Conservation (phyloP, 2,797 vertebrate species). For the Dermochelys coriacea region DNA sequence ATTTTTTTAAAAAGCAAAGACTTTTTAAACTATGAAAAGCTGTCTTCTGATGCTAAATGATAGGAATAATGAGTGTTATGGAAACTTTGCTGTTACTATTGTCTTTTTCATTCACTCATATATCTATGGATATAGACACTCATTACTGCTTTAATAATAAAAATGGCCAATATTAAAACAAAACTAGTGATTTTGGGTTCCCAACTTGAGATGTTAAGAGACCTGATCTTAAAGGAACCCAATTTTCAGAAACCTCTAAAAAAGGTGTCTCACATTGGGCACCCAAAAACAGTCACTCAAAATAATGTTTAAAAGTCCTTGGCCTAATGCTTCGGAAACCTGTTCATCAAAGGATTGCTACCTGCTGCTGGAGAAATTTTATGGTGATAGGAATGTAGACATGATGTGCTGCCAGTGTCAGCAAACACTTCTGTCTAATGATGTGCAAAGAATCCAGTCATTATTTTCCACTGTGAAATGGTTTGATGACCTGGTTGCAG, state of each 20-base stretch:
- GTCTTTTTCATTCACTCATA: neutral
- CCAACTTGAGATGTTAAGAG: neutral
- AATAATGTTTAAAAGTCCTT: neutral
- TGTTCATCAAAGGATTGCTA: neutral
- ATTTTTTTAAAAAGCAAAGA: neutral
- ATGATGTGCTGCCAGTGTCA: rapidly evolving
- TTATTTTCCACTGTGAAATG: neutral
- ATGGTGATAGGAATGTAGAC: rapidly evolving
- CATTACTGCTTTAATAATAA: neutral
- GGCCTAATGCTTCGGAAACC: neutral
- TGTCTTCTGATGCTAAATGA: neutral
- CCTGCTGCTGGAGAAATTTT: neutral
- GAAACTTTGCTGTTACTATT: neutral
- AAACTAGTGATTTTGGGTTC: neutral
- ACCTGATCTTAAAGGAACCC: no score
- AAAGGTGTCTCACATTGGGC: neutral
- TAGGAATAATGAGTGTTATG: neutral
- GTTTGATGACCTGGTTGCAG: neutral
- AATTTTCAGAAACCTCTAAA: no score
- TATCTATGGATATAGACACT: neutral
- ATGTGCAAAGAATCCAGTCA: rapidly evolving
- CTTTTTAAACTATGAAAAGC: neutral
- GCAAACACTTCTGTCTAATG: neutral
- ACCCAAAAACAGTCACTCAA: neutral
- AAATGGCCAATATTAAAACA: neutral